Conservation (phyloP, 2,888 invertebrate species). For the Bombylius discolor region DNA sequence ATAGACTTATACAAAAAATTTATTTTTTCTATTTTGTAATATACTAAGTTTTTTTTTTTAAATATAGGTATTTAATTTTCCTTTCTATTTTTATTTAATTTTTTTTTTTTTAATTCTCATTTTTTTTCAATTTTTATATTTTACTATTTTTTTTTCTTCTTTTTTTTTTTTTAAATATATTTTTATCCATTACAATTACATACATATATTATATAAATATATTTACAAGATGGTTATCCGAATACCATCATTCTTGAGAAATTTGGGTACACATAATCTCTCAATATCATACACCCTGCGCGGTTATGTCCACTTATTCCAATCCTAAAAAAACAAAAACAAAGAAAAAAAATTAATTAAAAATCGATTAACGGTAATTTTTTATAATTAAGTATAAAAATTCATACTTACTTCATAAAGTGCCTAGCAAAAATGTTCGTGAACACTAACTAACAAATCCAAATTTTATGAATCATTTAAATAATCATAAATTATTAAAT, state of each 20-base stretch:
- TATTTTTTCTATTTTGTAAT: no score
- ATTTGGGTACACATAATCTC: constrained; percentile 36
- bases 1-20: no score
- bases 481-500: no score
- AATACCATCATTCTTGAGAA: constrained; percentile 27
- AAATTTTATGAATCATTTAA: no score
- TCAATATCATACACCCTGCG: constrained; percentile 35
- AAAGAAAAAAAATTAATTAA: neutral
- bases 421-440: constrained; percentile 28
- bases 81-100: no score
- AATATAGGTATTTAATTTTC: no score
- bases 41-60: no score
- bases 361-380: neutral
- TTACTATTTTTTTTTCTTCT: neutral
- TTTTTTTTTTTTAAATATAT: neutral
- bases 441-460: no score
- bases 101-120: no score
- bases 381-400: neutral
- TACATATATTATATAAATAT: constrained; percentile 17
- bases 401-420: constrained; percentile 33
- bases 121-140: neutral
- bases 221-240: constrained; percentile 30
- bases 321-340: neutral
- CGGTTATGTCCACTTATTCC: constrained; percentile 35
- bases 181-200: neutral